A percentile compares a stretch with the other conserved stretches of the same genome.
Evolutionary conservation across 2,797 vertebrate genomes (phyloP).

Genomic region (Anableps anableps): DNA sequence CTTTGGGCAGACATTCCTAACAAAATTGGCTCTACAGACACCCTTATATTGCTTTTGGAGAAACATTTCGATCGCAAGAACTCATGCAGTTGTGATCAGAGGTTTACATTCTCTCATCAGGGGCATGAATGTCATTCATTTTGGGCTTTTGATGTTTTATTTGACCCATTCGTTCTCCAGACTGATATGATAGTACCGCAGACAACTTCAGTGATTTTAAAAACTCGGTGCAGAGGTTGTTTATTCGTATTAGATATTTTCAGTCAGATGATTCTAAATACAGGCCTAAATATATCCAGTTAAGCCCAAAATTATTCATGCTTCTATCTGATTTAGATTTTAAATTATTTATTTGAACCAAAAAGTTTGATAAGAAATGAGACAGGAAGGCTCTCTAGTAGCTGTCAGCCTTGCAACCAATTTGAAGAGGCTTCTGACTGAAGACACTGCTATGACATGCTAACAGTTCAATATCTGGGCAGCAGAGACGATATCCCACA

Average conservation of each 20-base stretch:
- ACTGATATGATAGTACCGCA: neutral
- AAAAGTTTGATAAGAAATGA: no score
- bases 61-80: neutral
- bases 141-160: slow-evolving; percentile 1
- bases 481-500: no score
- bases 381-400: neutral
- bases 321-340: no score
- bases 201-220: neutral
- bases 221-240: neutral
- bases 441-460: no score
- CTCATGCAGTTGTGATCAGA: neutral
- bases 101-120: neutral
- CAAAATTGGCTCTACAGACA: neutral
- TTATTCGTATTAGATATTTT: neutral
- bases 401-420: no score
- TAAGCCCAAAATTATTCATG: neutral
- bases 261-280: neutral
- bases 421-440: no score
- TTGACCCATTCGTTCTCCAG: neutral
- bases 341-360: no score
- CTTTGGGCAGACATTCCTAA: neutral
- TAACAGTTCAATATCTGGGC: no score
- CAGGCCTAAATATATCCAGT: neutral
- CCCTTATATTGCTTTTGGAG: neutral
- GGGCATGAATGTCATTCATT: neutral